Conservation (phyloP, 2,113 vertebrate genomes). For the Pelmatolapia mariae region DNA sequence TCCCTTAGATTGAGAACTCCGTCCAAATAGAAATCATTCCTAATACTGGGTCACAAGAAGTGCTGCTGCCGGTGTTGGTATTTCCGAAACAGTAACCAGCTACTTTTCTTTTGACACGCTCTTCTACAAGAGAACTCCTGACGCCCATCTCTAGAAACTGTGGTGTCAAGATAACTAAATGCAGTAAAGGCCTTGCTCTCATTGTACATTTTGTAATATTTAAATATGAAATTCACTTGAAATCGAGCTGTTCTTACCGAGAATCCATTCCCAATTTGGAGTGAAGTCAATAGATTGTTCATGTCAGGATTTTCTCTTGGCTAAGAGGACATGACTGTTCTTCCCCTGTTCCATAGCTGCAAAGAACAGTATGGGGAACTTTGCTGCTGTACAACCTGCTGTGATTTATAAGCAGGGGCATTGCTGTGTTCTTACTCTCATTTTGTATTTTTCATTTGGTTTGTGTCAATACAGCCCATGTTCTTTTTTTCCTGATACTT, state of each 20-base stretch:
- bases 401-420: slow-evolving; percentile 58
- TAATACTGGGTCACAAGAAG: slow-evolving; percentile 48
- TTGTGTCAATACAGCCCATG: slow-evolving; percentile 39
- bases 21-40: slow-evolving; percentile 73
- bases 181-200: slow-evolving; percentile 11
- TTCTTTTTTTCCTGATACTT: slow-evolving; percentile 35
- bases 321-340: slow-evolving; percentile 68
- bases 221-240: slow-evolving; percentile 57
- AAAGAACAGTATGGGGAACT: slow-evolving; percentile 53
- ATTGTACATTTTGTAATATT: slow-evolving; percentile 29
- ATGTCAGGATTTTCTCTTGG: slow-evolving; percentile 62
- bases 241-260: slow-evolving; percentile 34
- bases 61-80: slow-evolving; percentile 60
- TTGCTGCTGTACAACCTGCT: slow-evolving; percentile 75
- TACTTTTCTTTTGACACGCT: slow-evolving; percentile 61
- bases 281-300: slow-evolving; percentile 41
- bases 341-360: slow-evolving; percentile 56
- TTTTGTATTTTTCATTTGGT: slow-evolving; percentile 59
- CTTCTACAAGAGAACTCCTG: slow-evolving; percentile 65
- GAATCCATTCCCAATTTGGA: slow-evolving; percentile 58
- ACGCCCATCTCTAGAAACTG: slow-evolving; percentile 25
- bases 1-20: slow-evolving; percentile 48
- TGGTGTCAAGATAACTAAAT: slow-evolving; percentile 16
- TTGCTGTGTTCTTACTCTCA: slow-evolving; percentile 69
- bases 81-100: slow-evolving; percentile 41